Evolutionary conservation across 2,888 invertebrate genomes (phyloP).

Genomic region (Thyatira batis): DNA sequence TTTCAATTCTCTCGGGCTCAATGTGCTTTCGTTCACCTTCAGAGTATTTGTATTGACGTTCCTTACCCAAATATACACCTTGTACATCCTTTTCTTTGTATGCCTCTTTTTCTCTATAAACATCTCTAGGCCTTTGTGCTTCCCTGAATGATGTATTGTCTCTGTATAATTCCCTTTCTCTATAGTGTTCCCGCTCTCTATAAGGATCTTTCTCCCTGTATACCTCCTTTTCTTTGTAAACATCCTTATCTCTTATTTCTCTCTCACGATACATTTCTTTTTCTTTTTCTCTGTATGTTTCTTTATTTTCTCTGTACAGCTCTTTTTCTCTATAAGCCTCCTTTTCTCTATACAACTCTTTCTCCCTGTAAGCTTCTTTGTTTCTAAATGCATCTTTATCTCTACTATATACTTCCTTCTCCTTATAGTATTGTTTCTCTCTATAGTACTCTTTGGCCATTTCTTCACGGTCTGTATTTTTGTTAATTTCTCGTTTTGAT

Average conservation of each 20-base stretch:
- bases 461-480: slow-evolving; percentile 69
- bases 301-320: slow-evolving; percentile 51
- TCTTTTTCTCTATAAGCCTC: slow-evolving; percentile 55
- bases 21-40: slow-evolving; percentile 64
- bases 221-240: slow-evolving; percentile 61
- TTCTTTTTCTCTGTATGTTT: slow-evolving; percentile 30
- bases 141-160: slow-evolving; percentile 57
- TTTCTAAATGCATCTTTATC: slow-evolving; percentile 57
- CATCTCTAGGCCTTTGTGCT: slow-evolving; percentile 50
- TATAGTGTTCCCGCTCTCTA: slow-evolving; percentile 70
- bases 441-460: slow-evolving; percentile 75
- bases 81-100: slow-evolving; percentile 64
- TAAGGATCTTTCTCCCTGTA: slow-evolving; percentile 70
- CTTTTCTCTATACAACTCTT: slow-evolving; percentile 45
- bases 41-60: slow-evolving; percentile 65
- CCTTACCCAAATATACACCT: slow-evolving; percentile 64
- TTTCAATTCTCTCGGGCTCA: slow-evolving; percentile 69
- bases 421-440: slow-evolving; percentile 72
- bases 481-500: slow-evolving; percentile 63
- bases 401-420: slow-evolving; percentile 53
- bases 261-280: slow-evolving; percentile 50
- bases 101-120: slow-evolving; percentile 60
- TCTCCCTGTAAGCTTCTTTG: slow-evolving; percentile 35
- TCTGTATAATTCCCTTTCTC: slow-evolving; percentile 61
- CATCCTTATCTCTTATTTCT: slow-evolving; percentile 57